Conservation (phyloP, 2,113 vertebrate species). For the Cyprinodon tularosa region DNA sequence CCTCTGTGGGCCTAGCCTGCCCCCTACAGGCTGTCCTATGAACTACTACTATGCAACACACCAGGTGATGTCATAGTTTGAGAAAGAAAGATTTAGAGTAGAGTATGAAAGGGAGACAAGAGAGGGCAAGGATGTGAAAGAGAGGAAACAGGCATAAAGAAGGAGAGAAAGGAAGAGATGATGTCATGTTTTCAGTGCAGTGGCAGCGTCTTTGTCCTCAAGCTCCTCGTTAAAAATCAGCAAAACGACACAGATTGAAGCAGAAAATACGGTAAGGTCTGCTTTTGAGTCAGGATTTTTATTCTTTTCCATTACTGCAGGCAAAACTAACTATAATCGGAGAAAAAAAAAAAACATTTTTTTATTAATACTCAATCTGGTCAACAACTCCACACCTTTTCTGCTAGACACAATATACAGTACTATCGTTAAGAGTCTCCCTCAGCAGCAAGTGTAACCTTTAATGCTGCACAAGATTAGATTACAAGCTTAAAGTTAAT, state of each 20-base stretch:
- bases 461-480: not conserved
- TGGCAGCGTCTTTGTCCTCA: constrained; percentile 54
- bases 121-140: constrained; percentile 33
- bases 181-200: constrained; percentile 63
- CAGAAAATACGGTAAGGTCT: not conserved
- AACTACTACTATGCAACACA: constrained; percentile 57
- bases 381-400: constrained; percentile 8
- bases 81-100: constrained; percentile 55
- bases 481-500: too few species aligned
- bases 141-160: constrained; percentile 31
- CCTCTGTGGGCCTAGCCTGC: constrained; percentile 61
- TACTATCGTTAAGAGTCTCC: not conserved
- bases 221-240: constrained; percentile 24
- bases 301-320: not conserved
- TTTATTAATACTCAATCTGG: constrained; percentile 18
- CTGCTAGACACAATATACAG: not conserved
- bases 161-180: constrained; percentile 46
- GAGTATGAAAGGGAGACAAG: constrained; percentile 24
- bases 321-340: not conserved
- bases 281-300: not conserved
- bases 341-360: not conserved
- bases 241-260: constrained; percentile 9
- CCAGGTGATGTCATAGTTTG: constrained; percentile 71
- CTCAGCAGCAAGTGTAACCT: not conserved
- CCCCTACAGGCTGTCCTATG: constrained; percentile 56